Percentiles rank a stretch among this genome's conserved stretches.
Evolutionary conservation across 1,140 invertebrate species (phyloP).

Genomic region (Papilio polyxenes): DNA sequence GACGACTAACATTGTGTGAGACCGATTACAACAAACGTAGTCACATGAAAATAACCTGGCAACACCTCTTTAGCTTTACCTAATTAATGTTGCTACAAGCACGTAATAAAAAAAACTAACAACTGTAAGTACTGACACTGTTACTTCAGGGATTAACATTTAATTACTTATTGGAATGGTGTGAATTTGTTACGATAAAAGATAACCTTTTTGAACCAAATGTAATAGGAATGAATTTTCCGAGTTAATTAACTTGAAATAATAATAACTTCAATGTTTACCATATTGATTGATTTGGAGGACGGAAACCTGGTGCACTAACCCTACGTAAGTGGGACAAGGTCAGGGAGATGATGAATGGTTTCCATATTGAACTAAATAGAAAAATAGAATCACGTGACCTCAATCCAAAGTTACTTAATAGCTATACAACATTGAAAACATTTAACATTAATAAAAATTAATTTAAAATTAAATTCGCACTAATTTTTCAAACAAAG

Average conservation of each 20-base stretch:
- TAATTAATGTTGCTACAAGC: conserved; percentile 14
- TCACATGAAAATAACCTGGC: background rate
- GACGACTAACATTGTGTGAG: background rate
- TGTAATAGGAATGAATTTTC: too few relatives aligned
- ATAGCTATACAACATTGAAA: too few relatives aligned
- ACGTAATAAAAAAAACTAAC: background rate
- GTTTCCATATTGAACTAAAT: background rate
- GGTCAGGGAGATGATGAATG: too few relatives aligned
- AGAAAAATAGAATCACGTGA: background rate
- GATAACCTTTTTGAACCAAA: too few relatives aligned
- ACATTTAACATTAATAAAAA: background rate
- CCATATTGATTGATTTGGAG: too few relatives aligned
- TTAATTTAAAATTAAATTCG: background rate
- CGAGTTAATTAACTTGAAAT: too few relatives aligned
- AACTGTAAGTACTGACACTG: background rate
- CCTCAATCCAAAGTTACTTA: background rate
- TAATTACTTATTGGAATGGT: background rate
- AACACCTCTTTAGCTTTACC: background rate
- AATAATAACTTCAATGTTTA: too few relatives aligned
- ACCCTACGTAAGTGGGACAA: too few relatives aligned
- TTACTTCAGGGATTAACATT: background rate
- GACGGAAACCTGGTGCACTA: too few relatives aligned
- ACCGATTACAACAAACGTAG: background rate
- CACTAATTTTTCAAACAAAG: background rate
- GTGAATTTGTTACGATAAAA: too few relatives aligned